A percentile compares a stretch with the other conserved stretches of the same genome.
Evolutionary conservation across 30 jellyfish, hydroid and myxozoan genomes (phyloP).

Genomic region (Turritopsis dohrnii): DNA sequence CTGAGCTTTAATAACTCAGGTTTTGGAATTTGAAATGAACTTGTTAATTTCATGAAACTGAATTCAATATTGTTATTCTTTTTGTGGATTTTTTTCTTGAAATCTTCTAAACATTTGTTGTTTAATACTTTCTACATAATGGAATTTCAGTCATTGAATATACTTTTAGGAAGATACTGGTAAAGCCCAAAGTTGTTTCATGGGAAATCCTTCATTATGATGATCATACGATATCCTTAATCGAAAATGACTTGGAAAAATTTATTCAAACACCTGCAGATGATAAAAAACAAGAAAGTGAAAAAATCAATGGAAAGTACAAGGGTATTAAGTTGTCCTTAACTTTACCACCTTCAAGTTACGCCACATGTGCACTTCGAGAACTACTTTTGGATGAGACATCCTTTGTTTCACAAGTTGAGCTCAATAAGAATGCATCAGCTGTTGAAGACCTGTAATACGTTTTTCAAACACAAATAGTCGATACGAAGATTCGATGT

Average conservation of each 20-base stretch:
- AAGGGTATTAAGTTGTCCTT: conserved; percentile 61
- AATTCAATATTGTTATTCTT: too few relatives aligned
- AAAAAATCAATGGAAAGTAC: conserved; percentile 46
- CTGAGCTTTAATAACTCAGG: too few relatives aligned
- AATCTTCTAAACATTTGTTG: too few relatives aligned
- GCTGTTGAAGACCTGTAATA: not conserved
- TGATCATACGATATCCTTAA: conserved; percentile 68
- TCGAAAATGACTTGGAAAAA: conserved; percentile 59
- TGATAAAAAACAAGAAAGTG: not conserved
- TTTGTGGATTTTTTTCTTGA: too few relatives aligned
- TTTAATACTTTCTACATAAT: not conserved
- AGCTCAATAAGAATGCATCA: conserved; percentile 16
- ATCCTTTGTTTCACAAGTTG: conserved; percentile 19
- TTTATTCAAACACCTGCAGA: not conserved
- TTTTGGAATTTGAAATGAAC: too few relatives aligned
- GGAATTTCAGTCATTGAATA: not conserved
- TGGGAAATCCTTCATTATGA: conserved; percentile 46
- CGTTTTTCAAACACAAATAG: too few relatives aligned
- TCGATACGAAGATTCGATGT: too few relatives aligned
- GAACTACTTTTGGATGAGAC: conserved; percentile 49
- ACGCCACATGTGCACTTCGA: conserved; percentile 93
- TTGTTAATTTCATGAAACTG: too few relatives aligned
- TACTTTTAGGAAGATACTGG: conserved; percentile 49
- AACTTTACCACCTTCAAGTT: conserved; percentile 81
- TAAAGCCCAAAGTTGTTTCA: conserved; percentile 46